These are phyloP conservation scores for Apostichopus parvimensis DNA, from an alignment of 35 echinoderm and acorn worm genomes.

Conservation along the genomic window DNA sequence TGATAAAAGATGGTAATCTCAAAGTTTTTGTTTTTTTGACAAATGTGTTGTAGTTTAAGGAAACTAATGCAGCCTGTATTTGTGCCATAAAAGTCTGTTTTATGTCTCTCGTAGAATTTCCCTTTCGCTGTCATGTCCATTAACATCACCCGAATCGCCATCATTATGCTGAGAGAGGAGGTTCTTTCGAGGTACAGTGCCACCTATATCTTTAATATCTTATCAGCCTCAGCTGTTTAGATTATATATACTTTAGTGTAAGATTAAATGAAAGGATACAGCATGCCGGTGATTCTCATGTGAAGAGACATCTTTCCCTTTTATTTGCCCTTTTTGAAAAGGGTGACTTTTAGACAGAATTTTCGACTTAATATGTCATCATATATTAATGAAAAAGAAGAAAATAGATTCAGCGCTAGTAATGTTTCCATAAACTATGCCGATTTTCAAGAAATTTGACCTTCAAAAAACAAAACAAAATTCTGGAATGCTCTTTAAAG, in stretches of 20 bases:
- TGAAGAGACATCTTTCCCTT: neutral
- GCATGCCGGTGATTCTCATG: neutral
- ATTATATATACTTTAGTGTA: neutral
- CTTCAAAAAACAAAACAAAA: too few relatives aligned
- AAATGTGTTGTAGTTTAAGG: too few relatives aligned
- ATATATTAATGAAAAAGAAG: too few relatives aligned
- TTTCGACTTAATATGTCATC: too few relatives aligned
- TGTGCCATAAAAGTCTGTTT: neutral
- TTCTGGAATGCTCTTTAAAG: too few relatives aligned
- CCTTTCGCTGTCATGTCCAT: constrained; percentile 96
- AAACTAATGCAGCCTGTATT: neutral
- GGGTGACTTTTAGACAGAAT: neutral
- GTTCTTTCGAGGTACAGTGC: constrained; percentile 72
- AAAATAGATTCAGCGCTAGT: too few relatives aligned
- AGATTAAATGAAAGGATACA: neutral
- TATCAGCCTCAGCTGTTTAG: neutral
- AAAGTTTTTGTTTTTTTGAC: too few relatives aligned
- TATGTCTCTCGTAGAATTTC: constrained; percentile 79
- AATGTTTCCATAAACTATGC: too few relatives aligned
- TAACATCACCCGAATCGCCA: constrained; percentile 91
- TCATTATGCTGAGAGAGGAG: constrained; percentile 77
- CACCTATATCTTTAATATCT: neutral
- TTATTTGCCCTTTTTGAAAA: neutral
- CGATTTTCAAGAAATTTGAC: too few relatives aligned
- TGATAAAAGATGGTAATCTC: too few relatives aligned